Percentiles rank a stretch among this genome's conserved stretches.
These are phyloP conservation scores for Euura lappo DNA, from an alignment of 1,140 invertebrate genomes.

Conservation along the genomic window DNA sequence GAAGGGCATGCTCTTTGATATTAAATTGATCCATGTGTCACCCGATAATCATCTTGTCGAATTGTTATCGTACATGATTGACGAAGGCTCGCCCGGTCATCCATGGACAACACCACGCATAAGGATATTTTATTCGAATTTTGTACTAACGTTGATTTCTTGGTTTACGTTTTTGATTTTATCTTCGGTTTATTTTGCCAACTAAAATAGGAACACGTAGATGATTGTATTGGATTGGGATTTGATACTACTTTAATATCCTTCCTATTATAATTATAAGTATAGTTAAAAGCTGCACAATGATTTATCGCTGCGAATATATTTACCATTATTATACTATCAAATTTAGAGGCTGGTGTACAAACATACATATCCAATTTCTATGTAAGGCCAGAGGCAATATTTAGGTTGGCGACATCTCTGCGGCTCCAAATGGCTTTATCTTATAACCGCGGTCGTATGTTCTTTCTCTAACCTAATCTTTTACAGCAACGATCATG, in stretches of 20 bases:
- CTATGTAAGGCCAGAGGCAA: background rate
- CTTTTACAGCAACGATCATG: background rate
- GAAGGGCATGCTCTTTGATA: conserved; percentile 30
- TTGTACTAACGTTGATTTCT: conserved; percentile 6
- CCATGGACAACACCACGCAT: conserved; percentile 19
- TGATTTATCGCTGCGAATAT: background rate
- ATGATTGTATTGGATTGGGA: background rate
- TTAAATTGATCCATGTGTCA: conserved; percentile 28
- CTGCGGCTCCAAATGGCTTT: background rate
- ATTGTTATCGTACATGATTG: conserved; percentile 5
- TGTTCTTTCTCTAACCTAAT: background rate
- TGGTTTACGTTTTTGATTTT: background rate
- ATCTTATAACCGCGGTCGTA: background rate
- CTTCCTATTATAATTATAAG: background rate
- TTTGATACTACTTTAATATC: background rate
- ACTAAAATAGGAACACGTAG: conserved; percentile 1
- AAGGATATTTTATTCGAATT: conserved; percentile 12
- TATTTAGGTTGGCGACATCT: background rate
- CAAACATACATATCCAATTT: too few species aligned
- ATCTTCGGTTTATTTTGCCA: background rate
- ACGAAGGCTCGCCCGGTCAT: conserved; percentile 9
- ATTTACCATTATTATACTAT: background rate
- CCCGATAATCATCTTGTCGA: conserved; percentile 20
- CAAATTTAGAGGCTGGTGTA: too few species aligned
- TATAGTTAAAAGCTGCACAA: conserved; percentile 5